These are phyloP conservation scores for Glossophaga mutica DNA, from an alignment of 2,797 vertebrate genomes.

Conservation along the genomic window DNA sequence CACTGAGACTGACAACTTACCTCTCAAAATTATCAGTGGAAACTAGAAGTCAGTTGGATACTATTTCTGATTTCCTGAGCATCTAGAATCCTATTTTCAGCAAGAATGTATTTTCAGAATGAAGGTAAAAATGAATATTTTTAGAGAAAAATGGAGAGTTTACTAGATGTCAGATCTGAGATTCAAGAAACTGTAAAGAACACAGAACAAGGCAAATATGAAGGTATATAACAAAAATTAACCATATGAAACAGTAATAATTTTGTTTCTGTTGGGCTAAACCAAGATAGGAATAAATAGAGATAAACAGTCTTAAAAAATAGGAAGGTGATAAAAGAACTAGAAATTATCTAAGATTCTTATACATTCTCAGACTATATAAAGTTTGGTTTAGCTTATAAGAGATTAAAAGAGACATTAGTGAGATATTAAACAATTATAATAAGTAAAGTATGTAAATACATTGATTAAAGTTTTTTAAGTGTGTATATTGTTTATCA, in stretches of 20 bases:
- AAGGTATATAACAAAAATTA: not conserved
- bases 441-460: not conserved
- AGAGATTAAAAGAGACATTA: not conserved
- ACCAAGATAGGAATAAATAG: not conserved
- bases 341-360: not conserved
- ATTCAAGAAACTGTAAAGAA: not conserved
- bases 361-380: not conserved
- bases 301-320: not conserved
- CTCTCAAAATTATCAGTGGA: not conserved
- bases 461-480: not conserved
- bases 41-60: not conserved
- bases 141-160: not conserved
- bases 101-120: not conserved
- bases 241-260: not conserved
- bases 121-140: not conserved
- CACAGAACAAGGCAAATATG: not conserved
- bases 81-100: not conserved
- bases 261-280: not conserved
- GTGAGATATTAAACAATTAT: not conserved
- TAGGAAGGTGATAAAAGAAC: not conserved
- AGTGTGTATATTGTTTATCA: not conserved
- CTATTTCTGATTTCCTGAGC: not conserved
- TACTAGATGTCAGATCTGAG: not conserved
- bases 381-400: not conserved
- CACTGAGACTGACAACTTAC: not conserved